Percentiles rank a stretch among this genome's conserved stretches.
Conservation (phyloP, 2,888 invertebrate genomes). For the Caenorhabditis macrosperma region DNA sequence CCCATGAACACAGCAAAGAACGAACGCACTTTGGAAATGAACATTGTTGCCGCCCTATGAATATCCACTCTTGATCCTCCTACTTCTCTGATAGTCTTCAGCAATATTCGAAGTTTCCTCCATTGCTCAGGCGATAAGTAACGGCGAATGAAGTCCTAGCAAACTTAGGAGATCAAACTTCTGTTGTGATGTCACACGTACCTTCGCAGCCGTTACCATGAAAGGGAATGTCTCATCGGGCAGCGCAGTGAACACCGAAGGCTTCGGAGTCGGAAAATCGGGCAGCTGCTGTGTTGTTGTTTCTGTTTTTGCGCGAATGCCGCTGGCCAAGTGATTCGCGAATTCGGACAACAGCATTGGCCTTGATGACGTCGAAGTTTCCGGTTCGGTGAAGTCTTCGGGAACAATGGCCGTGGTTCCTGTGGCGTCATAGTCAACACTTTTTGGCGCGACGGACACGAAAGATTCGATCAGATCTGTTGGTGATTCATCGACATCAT, state of each 20-base stretch:
- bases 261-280: conserved; percentile 30
- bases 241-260: conserved; percentile 27
- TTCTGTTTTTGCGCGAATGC: conserved; percentile 25
- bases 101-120: conserved; percentile 54
- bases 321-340: conserved; percentile 45
- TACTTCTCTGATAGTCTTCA: conserved; percentile 60
- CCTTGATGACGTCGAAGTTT: conserved; percentile 37
- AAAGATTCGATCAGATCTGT: conserved; percentile 42
- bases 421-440: conserved; percentile 28
- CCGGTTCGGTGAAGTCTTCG: conserved; percentile 35
- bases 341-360: conserved; percentile 56
- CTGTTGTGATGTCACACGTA: conserved; percentile 1
- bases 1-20: neutral
- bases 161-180: neutral
- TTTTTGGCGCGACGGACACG: conserved; percentile 9
- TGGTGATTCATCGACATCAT: conserved; percentile 39
- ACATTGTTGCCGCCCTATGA: conserved; percentile 55
- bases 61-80: conserved; percentile 49
- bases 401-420: conserved; percentile 3
- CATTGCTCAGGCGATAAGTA: conserved; percentile 63
- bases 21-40: conserved; percentile 45
- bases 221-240: conserved; percentile 52
- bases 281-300: conserved; percentile 45
- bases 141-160: conserved; percentile 58
- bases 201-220: conserved; percentile 55